Conservation (phyloP, 2,113 vertebrate genomes). For the Hippocampus barbouri region DNA sequence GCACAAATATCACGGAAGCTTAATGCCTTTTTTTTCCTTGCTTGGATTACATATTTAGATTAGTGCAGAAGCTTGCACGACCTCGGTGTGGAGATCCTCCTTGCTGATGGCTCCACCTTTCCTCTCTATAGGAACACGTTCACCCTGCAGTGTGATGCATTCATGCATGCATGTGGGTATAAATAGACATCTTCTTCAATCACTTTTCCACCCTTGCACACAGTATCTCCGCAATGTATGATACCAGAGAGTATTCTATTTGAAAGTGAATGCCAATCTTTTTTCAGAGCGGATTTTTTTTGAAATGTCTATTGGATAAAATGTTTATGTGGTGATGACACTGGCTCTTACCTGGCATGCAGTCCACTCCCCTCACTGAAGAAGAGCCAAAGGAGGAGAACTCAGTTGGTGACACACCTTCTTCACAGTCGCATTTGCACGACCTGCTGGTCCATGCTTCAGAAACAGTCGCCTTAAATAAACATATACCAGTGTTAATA, state of each 20-base stretch:
- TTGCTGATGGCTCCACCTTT: constrained; percentile 14
- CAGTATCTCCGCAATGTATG: neutral
- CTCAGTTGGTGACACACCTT: constrained; percentile 63
- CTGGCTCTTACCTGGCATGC: constrained; percentile 83
- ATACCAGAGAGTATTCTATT: neutral
- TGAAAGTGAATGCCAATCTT: neutral
- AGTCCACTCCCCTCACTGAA: constrained; percentile 65
- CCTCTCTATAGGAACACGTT: constrained; percentile 44
- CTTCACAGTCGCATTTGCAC: constrained; percentile 87
- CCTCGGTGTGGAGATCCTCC: neutral
- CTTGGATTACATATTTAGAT: neutral
- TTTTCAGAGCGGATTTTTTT: neutral
- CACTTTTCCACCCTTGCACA: neutral
- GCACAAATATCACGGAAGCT: too few relatives aligned
- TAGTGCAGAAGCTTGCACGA: neutral
- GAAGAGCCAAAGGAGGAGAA: constrained; percentile 64
- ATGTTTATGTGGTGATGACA: neutral
- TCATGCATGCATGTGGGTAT: constrained; percentile 24
- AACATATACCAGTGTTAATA: neutral
- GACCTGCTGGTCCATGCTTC: constrained; percentile 80
- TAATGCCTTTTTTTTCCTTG: too few relatives aligned
- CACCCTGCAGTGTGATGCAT: constrained; percentile 43
- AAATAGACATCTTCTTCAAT: constrained; percentile 16
- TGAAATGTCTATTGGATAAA: neutral
- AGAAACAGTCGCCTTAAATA: constrained; percentile 38